Base-by-base conservation (phyloP, 2,113 vertebrate genomes). In the Epinephelus lanceolatus region DNA sequence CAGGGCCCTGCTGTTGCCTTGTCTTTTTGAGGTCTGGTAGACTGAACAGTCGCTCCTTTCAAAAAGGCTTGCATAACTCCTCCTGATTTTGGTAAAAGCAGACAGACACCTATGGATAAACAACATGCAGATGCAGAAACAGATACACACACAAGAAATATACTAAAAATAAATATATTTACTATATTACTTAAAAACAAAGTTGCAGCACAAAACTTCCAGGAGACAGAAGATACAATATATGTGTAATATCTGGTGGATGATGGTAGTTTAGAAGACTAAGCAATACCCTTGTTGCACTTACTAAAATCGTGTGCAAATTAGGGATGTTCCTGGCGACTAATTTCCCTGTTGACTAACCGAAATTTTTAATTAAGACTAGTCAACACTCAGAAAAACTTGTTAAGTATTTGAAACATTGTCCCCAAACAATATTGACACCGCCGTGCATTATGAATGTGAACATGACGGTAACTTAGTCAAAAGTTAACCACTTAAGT, bases 61-160 rank as follows among this genome's bases (percentile, higher is more conserved):
- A 99, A 88, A 92, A 99, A 99, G 0, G 98, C 97, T 91, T 99
- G 98, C 98, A 99, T 99, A 57, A 56, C 78, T 93, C 25, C 66
- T 70, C 52, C 61, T 77, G 51, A 4, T 11, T 19, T n/a, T 49
- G 18, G 21, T 10, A 6, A 42, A 37, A 60, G 52, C 66, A 83
- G 15, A 37, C 70, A 66, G 7, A 80, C 12, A 52, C 19, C 2
- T 6, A 10, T 6, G 13, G 17, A n/a, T 15, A 33, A 30, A 57
- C 11, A 71, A 65, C 23, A 33, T 13, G 74, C 6, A 65, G 5
- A 52, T 9, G 7, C n/a, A 59, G 2, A 40, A 8, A 62, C 10
- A 86, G 3, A 51, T 0, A 45, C 4, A 84, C 19, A 75, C 5
- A 40, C 25, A 10, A 7, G 3, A 47, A 11, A 45, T 3, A 42